Evolutionary conservation across 2,888 invertebrate species (phyloP), one percentile per base, ranked within the genome.

Genomic region (Dyspetes luteomarginatus): DNA sequence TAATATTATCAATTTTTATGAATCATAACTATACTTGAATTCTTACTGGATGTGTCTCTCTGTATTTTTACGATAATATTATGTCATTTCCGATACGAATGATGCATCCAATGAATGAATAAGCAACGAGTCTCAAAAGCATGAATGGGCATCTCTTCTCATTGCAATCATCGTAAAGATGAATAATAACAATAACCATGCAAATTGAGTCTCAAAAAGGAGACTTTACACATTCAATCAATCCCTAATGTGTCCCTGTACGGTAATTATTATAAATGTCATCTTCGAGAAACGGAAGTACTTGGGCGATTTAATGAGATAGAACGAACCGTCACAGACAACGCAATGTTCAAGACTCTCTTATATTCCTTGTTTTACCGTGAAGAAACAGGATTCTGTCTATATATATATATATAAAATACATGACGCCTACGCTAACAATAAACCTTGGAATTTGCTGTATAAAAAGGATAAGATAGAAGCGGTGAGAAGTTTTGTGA

Each of bases 371-470:
- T 36, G 15, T 36, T 65, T 58, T 4, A 7, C 22, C 17, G 30
- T 41, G 43, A 67, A 43, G 30, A 30, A 24, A 58, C 15, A 26
- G 48, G 56, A 24, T 71, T 56, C 7, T 12, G 15, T 12, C 17
- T 30, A 12, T 36, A n/a, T 36, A 67, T 7, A 52, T 2, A 36
- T 36, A 28, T n/a, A 4, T n/a, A 4, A 52, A 2, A 48, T 22
- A 50, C 2, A 52, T 24, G 12, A 3, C 26, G 9, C 43, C 3
- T 26, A 12, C 12, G 36, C 48, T 56, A 28, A 71, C 71, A 77
- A 74, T 74, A 71, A 62, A 71, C 67, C 36, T 72, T 52, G 67
- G 72, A 73, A 68, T 50, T 64, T 68, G 64, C 45, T 48, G 71
- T 65, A 56, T 17, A 60, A 68, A 67, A 67, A 76, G 48, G 50